phyloP scores from a whole-genome alignment of 2,888 invertebrate species.

The Agrotis ipsilon region DNA sequence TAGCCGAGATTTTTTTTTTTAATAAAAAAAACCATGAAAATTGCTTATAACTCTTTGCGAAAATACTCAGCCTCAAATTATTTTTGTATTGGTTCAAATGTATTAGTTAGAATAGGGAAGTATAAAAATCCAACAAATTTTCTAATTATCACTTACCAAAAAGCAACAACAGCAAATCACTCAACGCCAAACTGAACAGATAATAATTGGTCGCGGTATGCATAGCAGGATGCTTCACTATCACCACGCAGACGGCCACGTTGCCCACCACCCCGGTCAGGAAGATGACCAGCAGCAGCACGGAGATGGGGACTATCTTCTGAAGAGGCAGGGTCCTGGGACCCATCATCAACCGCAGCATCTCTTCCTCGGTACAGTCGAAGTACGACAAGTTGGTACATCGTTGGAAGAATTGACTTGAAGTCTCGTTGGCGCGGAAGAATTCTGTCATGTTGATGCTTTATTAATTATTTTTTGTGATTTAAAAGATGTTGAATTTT shows the following conservation, averaged over 20 bases:
- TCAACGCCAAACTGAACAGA: slow-evolving; percentile 96
- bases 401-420: slow-evolving; percentile 76
- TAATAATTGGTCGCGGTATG: slow-evolving; percentile 98
- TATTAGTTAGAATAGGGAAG: too few relatives aligned
- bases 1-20: too few relatives aligned
- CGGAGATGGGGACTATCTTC: slow-evolving; percentile 92
- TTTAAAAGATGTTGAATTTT: not conserved
- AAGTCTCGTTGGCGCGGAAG: slow-evolving; percentile 78
- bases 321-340: slow-evolving; percentile 91
- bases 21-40: too few relatives aligned
- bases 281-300: slow-evolving; percentile 94
- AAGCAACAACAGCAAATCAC: slow-evolving; percentile 95
- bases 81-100: too few relatives aligned
- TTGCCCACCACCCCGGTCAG: slow-evolving; percentile 96
- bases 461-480: not conserved
- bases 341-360: slow-evolving; percentile 91
- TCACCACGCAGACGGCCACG: slow-evolving; percentile 96
- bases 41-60: too few relatives aligned
- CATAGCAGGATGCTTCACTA: slow-evolving; percentile 95
- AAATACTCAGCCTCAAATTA: too few relatives aligned
- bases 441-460: slow-evolving; percentile 68
- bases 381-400: slow-evolving; percentile 86
- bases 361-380: slow-evolving; percentile 92
- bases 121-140: too few relatives aligned
- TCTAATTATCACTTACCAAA: slow-evolving; percentile 91